phyloP scores from a whole-genome alignment of 2,888 invertebrate species.

The Apamea sordens region DNA sequence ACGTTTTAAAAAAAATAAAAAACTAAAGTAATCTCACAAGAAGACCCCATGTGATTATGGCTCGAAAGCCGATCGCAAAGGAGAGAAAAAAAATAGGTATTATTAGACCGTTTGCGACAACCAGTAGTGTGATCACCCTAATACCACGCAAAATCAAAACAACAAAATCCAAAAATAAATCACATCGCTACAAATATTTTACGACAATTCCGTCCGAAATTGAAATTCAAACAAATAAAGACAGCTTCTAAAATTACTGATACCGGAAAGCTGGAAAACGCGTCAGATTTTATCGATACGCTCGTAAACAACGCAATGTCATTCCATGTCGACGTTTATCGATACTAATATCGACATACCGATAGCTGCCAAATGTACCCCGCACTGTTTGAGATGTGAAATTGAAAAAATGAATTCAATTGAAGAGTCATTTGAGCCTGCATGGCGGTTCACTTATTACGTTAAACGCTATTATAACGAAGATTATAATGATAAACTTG shows the following conservation, averaged over 20 bases:
- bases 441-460: not conserved
- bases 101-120: no score
- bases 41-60: no score
- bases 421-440: not conserved
- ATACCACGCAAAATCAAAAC: constrained; percentile 21
- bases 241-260: constrained; percentile 56
- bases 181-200: constrained; percentile 30
- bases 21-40: no score
- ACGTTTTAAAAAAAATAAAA: no score
- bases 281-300: constrained; percentile 61
- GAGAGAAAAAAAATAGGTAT: no score
- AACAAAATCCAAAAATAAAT: constrained; percentile 40
- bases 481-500: no score
- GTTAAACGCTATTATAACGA: not conserved
- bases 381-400: constrained; percentile 23
- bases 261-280: constrained; percentile 37
- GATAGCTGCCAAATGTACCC: constrained; percentile 36
- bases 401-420: constrained; percentile 36
- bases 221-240: constrained; percentile 59
- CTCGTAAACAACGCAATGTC: constrained; percentile 59
- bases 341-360: constrained; percentile 50
- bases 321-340: constrained; percentile 57
- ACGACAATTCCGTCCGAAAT: constrained; percentile 33
- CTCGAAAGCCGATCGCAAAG: no score
- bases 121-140: not conserved